Evolutionary conservation across 1,140 invertebrate genomes (phyloP).

Genomic region (Pollicipes pollicipes): DNA sequence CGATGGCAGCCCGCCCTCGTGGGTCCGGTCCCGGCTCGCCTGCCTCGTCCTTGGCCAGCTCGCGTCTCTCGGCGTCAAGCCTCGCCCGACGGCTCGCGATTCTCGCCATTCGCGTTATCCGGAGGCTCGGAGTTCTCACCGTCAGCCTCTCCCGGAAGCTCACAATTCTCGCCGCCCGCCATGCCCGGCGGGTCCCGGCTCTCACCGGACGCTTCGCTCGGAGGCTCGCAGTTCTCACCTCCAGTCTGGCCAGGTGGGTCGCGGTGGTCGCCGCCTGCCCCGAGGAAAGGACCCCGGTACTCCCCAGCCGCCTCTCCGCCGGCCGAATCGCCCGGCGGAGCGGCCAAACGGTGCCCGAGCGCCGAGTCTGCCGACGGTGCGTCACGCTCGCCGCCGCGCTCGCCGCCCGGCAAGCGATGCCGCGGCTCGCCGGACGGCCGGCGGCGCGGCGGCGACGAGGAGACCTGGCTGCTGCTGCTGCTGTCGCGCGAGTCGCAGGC

Average conservation of each 20-base stretch:
- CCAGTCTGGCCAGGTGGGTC: background rate
- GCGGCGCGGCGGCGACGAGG: background rate
- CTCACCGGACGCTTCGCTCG: background rate
- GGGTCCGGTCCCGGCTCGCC: no score
- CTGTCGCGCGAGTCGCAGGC: background rate
- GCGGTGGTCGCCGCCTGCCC: no score
- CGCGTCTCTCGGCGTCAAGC: no score
- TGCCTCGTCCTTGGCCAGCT: no score
- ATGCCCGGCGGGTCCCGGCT: background rate
- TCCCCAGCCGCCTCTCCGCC: background rate
- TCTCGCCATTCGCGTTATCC: background rate
- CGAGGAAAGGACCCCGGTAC: no score
- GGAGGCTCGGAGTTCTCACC: background rate
- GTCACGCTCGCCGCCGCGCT: background rate
- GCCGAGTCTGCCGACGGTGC: no score
- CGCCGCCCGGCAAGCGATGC: background rate
- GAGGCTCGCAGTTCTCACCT: background rate
- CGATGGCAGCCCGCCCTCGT: no score
- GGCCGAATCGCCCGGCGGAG: no score
- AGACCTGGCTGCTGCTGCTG: conserved; percentile 1
- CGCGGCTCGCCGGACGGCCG: background rate
- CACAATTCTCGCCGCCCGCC: background rate
- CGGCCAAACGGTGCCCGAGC: no score
- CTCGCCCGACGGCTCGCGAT: no score
- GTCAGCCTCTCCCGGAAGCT: background rate